Percentiles rank a stretch among this genome's conserved stretches.
These are phyloP conservation scores for Napeogenes sylphis DNA, from an alignment of 2,888 invertebrate species.

Conservation along the genomic window DNA sequence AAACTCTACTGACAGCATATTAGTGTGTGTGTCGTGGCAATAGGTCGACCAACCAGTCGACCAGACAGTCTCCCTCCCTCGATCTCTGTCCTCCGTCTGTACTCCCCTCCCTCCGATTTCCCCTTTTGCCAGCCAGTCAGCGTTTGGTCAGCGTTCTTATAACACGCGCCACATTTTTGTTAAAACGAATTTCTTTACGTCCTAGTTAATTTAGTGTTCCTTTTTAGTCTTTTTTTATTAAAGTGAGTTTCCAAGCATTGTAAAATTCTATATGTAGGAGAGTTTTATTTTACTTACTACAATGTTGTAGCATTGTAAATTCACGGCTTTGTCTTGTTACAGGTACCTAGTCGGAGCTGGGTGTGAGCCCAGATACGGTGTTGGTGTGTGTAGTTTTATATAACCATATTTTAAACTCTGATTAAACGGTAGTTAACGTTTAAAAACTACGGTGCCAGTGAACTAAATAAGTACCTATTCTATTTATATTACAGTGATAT, in stretches of 20 bases:
- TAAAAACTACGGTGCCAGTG: constrained; percentile 39
- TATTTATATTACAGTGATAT: constrained; percentile 47
- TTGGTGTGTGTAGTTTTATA: constrained; percentile 70
- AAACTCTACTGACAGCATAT: constrained; percentile 51
- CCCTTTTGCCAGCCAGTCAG: constrained; percentile 63
- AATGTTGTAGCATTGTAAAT: constrained; percentile 12
- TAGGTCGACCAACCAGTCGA: constrained; percentile 76
- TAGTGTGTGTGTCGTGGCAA: constrained; percentile 66
- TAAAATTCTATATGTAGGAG: not conserved
- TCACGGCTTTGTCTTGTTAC: constrained; percentile 73
- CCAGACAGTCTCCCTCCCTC: constrained; percentile 73
- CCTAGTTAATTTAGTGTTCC: constrained; percentile 63
- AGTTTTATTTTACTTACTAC: constrained; percentile 35
- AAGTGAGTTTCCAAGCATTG: constrained; percentile 49
- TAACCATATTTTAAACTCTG: constrained; percentile 57
- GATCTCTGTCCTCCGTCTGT: constrained; percentile 64
- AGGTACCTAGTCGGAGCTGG: constrained; percentile 74
- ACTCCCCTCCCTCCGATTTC: constrained; percentile 47
- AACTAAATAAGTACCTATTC: constrained; percentile 29
- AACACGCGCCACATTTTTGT: constrained; percentile 41
- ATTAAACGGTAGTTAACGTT: constrained; percentile 16
- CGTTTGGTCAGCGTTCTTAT: constrained; percentile 48
- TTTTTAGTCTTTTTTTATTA: constrained; percentile 51
- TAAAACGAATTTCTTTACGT: constrained; percentile 60
- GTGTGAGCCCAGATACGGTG: constrained; percentile 72